Evolutionary conservation across 2,113 vertebrate genomes (phyloP).

Genomic region (Sitta europaea): DNA sequence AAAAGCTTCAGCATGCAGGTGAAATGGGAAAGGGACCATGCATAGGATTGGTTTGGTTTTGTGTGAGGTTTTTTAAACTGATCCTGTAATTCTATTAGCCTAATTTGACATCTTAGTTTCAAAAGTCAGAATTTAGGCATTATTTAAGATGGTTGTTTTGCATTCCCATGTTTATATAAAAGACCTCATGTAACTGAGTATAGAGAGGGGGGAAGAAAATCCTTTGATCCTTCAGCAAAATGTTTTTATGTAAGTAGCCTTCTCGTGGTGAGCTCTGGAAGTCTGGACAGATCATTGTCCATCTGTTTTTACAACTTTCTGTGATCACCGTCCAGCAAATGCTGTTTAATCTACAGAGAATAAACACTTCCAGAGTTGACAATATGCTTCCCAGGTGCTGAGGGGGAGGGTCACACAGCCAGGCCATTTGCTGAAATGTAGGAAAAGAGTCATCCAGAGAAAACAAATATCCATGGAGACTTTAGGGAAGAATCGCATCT

Average conservation of each 20-base stretch:
- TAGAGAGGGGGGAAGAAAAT: neutral
- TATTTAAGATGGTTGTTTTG: constrained; percentile 1
- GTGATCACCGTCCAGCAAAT: constrained; percentile 66
- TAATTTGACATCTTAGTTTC: neutral
- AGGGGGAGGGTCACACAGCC: constrained; percentile 8
- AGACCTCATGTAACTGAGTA: constrained; percentile 22
- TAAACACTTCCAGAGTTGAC: constrained; percentile 56
- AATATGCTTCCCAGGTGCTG: constrained; percentile 66
- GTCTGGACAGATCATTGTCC: constrained; percentile 53
- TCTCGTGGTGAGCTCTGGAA: constrained; percentile 59
- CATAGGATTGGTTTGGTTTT: neutral
- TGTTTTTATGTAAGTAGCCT: constrained; percentile 53
- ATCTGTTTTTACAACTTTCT: constrained; percentile 66
- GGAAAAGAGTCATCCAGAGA: neutral
- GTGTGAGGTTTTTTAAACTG: neutral
- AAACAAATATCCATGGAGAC: neutral
- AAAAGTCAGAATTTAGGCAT: neutral
- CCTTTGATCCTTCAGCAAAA: constrained; percentile 62
- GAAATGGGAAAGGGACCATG: neutral
- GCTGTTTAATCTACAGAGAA: constrained; percentile 64
- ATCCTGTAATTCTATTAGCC: neutral
- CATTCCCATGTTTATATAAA: constrained; percentile 41
- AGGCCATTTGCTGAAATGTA: neutral
- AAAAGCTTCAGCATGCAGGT: neutral
- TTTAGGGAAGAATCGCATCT: neutral